phyloP scores from a whole-genome alignment of 2,797 vertebrate species.

The Parotocinclus haroldoi region DNA sequence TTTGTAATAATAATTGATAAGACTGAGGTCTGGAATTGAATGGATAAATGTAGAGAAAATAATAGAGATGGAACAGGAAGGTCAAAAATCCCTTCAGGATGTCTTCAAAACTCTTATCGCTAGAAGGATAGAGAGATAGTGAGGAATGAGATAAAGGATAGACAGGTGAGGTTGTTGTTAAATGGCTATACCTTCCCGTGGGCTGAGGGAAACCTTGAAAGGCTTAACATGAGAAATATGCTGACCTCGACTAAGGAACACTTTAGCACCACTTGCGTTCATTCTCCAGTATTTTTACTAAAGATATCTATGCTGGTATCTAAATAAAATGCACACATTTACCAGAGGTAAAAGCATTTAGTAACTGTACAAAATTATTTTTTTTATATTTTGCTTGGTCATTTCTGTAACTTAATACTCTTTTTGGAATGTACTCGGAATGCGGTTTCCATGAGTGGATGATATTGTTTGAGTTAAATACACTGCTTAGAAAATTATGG shows the following conservation, averaged over 20 bases:
- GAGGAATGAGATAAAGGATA: slow-evolving; percentile 13
- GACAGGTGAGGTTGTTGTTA: slow-evolving; percentile 22
- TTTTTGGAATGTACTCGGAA: too few species aligned
- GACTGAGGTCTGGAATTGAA: slow-evolving; percentile 4
- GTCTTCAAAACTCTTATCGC: slow-evolving; percentile 22
- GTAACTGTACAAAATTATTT: too few species aligned
- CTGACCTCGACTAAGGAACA: slow-evolving; percentile 27
- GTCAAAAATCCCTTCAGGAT: slow-evolving; percentile 21
- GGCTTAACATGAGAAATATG: slow-evolving; percentile 1
- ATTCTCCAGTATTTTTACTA: too few species aligned
- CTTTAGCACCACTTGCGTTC: slow-evolving; percentile 7
- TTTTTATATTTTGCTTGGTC: too few species aligned
- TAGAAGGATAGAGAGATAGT: slow-evolving; percentile 14
- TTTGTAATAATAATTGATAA: slow-evolving; percentile 5
- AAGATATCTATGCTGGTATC: too few species aligned
- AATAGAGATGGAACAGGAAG: slow-evolving; percentile 25
- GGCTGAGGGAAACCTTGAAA: slow-evolving; percentile 33
- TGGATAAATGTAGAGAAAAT: slow-evolving; percentile 3
- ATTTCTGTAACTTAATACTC: too few species aligned
- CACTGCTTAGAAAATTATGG: too few species aligned
- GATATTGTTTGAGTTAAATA: too few species aligned
- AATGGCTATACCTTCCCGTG: slow-evolving; percentile 27
- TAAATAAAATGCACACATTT: too few species aligned
- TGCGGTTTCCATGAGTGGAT: too few species aligned
- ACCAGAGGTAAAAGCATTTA: too few species aligned